phyloP scores from a whole-genome alignment of 2,888 invertebrate species.

The Microctonus brassicae region DNA sequence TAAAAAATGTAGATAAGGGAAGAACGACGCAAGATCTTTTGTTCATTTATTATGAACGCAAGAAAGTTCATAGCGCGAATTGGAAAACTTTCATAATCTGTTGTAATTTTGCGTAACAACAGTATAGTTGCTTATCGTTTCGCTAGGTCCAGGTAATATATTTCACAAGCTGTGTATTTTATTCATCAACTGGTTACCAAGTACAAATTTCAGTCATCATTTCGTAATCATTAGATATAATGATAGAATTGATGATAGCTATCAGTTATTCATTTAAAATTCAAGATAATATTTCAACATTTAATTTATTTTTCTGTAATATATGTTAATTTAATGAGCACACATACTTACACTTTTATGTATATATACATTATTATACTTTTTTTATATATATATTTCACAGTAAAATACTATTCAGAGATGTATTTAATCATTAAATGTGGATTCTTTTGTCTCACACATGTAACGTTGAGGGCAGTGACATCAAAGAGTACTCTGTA shows the following conservation, averaged over 20 bases:
- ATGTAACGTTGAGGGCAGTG: not conserved
- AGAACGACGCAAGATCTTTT: not conserved
- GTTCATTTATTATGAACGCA: not conserved
- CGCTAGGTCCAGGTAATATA: constrained; percentile 37
- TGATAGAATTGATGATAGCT: not conserved
- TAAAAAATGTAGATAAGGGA: not conserved
- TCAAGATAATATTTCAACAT: not conserved
- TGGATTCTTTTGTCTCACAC: not conserved
- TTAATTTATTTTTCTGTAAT: not conserved
- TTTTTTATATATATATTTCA: not conserved
- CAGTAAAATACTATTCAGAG: not conserved
- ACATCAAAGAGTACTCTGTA: constrained; percentile 5
- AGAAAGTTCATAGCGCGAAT: not conserved
- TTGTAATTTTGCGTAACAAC: constrained; percentile 31
- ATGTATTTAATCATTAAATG: not conserved
- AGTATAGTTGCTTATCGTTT: constrained; percentile 31
- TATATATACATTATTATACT: too few relatives aligned
- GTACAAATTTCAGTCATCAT: constrained; percentile 43
- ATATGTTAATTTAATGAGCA: not conserved
- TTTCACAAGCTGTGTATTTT: constrained; percentile 44
- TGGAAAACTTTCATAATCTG: constrained; percentile 31
- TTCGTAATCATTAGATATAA: constrained; percentile 21
- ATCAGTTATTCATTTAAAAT: not conserved
- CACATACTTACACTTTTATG: too few relatives aligned
- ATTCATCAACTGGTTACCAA: constrained; percentile 41